Base-by-base conservation (phyloP, 1,140 invertebrate species). In the Parapsyche elsis region DNA sequence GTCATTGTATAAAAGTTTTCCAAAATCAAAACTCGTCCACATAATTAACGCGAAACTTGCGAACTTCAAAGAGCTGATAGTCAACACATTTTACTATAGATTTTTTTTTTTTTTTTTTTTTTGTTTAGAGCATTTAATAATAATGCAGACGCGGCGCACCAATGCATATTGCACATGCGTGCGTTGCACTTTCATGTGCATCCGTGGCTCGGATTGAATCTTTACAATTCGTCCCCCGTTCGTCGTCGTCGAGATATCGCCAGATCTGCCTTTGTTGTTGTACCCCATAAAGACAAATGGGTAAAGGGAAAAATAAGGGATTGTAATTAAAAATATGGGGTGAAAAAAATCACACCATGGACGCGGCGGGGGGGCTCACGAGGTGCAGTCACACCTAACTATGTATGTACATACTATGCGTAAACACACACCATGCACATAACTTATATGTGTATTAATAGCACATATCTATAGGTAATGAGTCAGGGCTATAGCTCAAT, bases 261-360 rank as follows among this genome's bases (percentile, higher is more conserved):
- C 74, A 30, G 74, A 77, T 44, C 57, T 59, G 75, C 57, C 59
- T 77, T 59, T 77, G 53, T 77, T 77, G 75, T 77, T 64, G 5
- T 64, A 44, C 75, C 75, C 75, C 38, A 77, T 59, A 77, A 77
- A 77, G 75, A 77, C 75, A 77, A 77, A 77, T 77, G 75, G 53
- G 75, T 77, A 77, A 77, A 77, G 75, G 75, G 75, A 77, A 77
- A 76, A 77, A 77, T 77, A 77, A 77, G 75, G 75, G 75, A 77
- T 77, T 59, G 75, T 77, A 77, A 77, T 77, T 77, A 77, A 77
- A 77, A 77, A 77, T 77, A 77, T 77, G 75, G 75, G 75, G 75
- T 77, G 75, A 64, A 57, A 77, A 77, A 77, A 77, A 77, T 77
- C 75, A 77, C 75, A 77, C 75, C 75, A 30, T 45, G 75, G 57